phyloP scores from a whole-genome alignment of 2,797 vertebrate genomes.

The Takifugu ocellatus region DNA sequence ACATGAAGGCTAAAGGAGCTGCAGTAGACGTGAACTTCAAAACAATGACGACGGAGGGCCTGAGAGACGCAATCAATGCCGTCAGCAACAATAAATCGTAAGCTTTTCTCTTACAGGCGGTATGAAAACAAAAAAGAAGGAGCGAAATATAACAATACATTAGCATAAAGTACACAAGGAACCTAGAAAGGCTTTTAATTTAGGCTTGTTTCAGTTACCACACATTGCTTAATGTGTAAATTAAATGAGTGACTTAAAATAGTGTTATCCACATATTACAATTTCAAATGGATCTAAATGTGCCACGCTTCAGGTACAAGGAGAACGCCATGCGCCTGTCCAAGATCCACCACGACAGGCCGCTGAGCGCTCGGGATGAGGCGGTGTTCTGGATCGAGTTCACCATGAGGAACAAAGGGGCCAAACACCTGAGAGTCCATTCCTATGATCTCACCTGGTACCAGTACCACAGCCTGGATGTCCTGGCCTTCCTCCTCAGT shows the following conservation, averaged over 20 bases:
- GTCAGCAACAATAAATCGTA: conserved; percentile 10
- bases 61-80: conserved; percentile 4
- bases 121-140: no score
- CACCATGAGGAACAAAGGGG: conserved; percentile 81
- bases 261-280: no score
- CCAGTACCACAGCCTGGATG: conserved; percentile 79
- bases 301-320: conserved; percentile 69
- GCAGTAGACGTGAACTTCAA: background rate
- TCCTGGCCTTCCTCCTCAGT: conserved; percentile 66
- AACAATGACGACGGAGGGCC: background rate
- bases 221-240: no score
- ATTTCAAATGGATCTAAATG: background rate
- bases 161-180: no score
- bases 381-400: conserved; percentile 82
- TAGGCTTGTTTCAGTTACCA: no score
- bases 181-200: no score
- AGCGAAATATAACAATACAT: no score
- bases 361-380: conserved; percentile 69
- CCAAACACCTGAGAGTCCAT: conserved; percentile 77
- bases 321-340: conserved; percentile 71
- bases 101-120: background rate
- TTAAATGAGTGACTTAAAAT: no score
- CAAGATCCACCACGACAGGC: conserved; percentile 79
- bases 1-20: conserved; percentile 27
- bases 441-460: conserved; percentile 78